Conservation (phyloP, 2,797 vertebrate species). For the Natrix natrix region DNA sequence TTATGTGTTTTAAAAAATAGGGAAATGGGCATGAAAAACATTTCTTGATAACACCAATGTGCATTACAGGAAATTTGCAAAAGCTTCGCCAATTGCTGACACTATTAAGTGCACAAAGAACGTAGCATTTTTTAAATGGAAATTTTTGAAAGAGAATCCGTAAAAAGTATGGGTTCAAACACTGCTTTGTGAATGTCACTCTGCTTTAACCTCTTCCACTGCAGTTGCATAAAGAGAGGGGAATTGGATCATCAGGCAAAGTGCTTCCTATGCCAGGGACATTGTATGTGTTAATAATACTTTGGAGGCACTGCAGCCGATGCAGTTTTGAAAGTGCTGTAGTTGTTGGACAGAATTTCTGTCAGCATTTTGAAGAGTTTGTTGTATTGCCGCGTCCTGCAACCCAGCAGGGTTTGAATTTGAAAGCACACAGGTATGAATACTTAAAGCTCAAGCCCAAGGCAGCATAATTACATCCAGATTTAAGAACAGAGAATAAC, state of each 20-base stretch:
- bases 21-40: not conserved
- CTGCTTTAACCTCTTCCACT: not conserved
- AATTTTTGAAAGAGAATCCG: not conserved
- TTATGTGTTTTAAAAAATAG: not conserved
- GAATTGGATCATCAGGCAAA: not conserved
- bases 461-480: not conserved
- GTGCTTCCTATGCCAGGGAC: not conserved
- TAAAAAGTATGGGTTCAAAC: not conserved
- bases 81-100: not conserved
- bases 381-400: not conserved
- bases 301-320: not conserved
- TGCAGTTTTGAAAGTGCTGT: not conserved
- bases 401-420: not conserved
- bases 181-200: not conserved
- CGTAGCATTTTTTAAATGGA: not conserved
- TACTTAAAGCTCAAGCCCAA: not conserved
- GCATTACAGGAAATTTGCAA: not conserved
- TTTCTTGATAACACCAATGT: not conserved
- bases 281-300: not conserved
- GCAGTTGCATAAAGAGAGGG: not conserved
- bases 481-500: not conserved
- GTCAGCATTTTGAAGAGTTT: not conserved
- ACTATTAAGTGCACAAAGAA: not conserved
- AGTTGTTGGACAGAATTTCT: not conserved
- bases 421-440: not conserved